phyloP scores from a whole-genome alignment of 1,140 invertebrate species.

The Adelges cooleyi region DNA sequence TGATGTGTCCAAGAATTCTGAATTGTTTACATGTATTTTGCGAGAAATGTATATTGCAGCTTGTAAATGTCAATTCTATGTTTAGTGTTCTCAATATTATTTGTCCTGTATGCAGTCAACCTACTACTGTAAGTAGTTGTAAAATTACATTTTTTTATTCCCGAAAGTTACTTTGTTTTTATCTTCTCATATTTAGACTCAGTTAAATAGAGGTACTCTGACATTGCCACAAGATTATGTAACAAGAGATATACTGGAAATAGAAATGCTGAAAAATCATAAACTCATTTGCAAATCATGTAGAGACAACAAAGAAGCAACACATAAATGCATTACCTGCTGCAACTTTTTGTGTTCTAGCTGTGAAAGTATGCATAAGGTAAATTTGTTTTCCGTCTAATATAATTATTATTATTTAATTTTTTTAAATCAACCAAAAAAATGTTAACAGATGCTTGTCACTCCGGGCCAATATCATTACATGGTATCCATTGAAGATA shows the following conservation, averaged over 20 bases:
- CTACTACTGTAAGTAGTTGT: conserved; percentile 52
- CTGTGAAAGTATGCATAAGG: conserved; percentile 83
- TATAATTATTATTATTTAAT: not conserved
- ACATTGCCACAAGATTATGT: conserved; percentile 72
- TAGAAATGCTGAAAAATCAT: conserved; percentile 61
- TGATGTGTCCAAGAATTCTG: conserved; percentile 72
- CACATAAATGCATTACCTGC: conserved; percentile 84
- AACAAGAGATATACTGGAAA: conserved; percentile 70
- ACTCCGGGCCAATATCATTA: conserved; percentile 85
- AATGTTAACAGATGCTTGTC: conserved; percentile 50
- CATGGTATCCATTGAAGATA: conserved; percentile 74
- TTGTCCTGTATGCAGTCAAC: conserved; percentile 74
- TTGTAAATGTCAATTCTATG: conserved; percentile 48
- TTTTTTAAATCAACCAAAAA: not conserved
- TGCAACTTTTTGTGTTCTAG: conserved; percentile 85
- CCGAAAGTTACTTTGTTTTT: conserved; percentile 13
- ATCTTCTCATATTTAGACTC: conserved; percentile 29
- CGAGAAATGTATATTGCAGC: conserved; percentile 71
- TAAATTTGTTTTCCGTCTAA: conserved; percentile 27
- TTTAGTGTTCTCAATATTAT: conserved; percentile 40
- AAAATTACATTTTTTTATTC: not conserved
- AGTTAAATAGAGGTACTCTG: conserved; percentile 55
- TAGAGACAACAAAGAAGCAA: conserved; percentile 77
- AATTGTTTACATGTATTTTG: conserved; percentile 89
- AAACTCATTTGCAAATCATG: conserved; percentile 75